A percentile compares a stretch with the other conserved stretches of the same genome.
Evolutionary conservation across 1,140 invertebrate genomes (phyloP).

Genomic region (Drosophila fuyamai): DNA sequence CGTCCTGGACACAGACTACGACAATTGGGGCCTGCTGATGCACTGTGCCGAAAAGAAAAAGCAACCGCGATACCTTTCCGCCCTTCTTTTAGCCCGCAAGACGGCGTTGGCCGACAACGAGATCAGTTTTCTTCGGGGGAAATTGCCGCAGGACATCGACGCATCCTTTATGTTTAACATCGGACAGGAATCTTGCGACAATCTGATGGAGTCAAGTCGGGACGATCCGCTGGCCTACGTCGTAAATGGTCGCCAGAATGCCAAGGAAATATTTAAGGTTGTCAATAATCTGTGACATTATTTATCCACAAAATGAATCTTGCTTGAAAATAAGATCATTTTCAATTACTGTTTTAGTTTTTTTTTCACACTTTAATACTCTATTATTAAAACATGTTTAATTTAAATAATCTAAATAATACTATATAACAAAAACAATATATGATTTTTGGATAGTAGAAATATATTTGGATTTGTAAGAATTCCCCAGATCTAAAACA

Average conservation of each 20-base stretch:
- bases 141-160: conserved; percentile 90
- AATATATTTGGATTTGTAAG: no score
- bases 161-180: conserved; percentile 93
- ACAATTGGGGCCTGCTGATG: conserved; percentile 91
- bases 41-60: conserved; percentile 94
- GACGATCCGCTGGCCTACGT: conserved; percentile 81
- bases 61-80: conserved; percentile 91
- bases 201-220: conserved; percentile 78
- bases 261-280: conserved; percentile 52
- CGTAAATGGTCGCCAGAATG: conserved; percentile 59
- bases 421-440: no score
- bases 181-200: conserved; percentile 86
- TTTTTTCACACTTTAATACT: background rate
- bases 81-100: conserved; percentile 91
- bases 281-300: conserved; percentile 46
- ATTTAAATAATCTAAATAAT: background rate
- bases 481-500: no score
- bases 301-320: no score
- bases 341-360: background rate
- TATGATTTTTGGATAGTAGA: no score
- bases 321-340: background rate
- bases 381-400: background rate
- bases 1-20: conserved; percentile 93
- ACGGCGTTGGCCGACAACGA: conserved; percentile 87
- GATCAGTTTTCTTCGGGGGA: conserved; percentile 85